Conservation (phyloP, 2,113 vertebrate genomes). For the Falco punctatus region DNA sequence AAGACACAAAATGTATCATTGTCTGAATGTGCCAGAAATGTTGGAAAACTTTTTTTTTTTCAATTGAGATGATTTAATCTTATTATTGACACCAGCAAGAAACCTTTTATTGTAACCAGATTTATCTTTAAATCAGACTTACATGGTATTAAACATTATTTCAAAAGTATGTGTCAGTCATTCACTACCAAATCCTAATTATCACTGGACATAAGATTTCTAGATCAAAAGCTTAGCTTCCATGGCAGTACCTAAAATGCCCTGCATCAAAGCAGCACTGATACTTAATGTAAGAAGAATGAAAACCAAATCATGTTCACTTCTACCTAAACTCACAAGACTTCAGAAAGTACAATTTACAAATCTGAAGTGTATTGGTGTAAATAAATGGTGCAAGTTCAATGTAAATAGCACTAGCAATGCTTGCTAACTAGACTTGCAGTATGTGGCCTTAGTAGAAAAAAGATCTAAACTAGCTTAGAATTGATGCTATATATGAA, state of each 20-base stretch:
- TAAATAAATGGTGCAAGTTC: background rate
- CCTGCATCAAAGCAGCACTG: background rate
- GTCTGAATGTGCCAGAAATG: background rate
- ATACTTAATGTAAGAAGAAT: background rate
- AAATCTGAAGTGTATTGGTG: background rate
- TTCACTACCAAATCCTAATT: background rate
- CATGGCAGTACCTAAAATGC: background rate
- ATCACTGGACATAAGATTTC: background rate
- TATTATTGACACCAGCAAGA: background rate
- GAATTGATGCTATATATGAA: background rate
- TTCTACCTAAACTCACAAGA: background rate
- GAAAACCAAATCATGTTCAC: background rate
- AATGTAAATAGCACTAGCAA: background rate
- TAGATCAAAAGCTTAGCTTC: constrained; percentile 31
- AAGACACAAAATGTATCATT: background rate
- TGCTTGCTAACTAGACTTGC: background rate
- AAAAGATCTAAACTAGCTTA: background rate
- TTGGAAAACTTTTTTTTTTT: background rate
- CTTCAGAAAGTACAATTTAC: background rate
- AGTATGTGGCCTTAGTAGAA: background rate
- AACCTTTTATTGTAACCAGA: background rate
- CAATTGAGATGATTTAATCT: background rate
- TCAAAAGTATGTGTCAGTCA: background rate
- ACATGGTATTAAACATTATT: background rate
- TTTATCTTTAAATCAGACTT: background rate